Base-by-base conservation (phyloP, 2,888 invertebrate genomes). In the Helicoverpa assulta region DNA sequence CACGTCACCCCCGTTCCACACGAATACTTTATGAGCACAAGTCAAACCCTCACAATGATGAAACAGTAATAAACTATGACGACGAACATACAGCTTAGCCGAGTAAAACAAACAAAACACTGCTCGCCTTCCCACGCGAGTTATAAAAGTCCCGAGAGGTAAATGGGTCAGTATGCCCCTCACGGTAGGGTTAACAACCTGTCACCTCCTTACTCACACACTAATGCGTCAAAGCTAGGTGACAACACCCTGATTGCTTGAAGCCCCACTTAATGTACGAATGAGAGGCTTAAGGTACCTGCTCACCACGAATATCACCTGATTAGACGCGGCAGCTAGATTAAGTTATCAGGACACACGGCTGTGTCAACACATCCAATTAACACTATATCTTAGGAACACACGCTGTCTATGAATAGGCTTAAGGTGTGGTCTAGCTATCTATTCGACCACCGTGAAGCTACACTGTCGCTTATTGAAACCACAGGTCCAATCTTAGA, bases 151-250 rank as follows among this genome's bases (percentile, higher is more conserved):
- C 57, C 54, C 16, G 66, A 59, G 67, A 72, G 58, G 67, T 60
- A 82, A 75, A 75, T 75, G 52, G 82, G 82, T 80, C 75, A 70
- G 59, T 70, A 21, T 65, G 66, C 70, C 57, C 58, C 55, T 47
- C 55, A 66, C 57, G 53, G 58, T 63, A 55, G 65, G 71, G 80
- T 78, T 81, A 71, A 82, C 67, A 68, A 67, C 74, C 59, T 67
- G 71, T 69, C 74, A 65, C 21, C 16, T 33, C 61, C 66, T 56
- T 75, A 64, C 57, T 63, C 57, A 72, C 68, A 66, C 19, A 51
- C 55, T 70, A 54, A 80, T 76, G 55, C 65, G 54, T 50, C 65
- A 63, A 76, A 70, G 77, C 70, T 70, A 60, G 56, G 55, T 66
- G 71, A 80, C 47, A 66, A 80, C 65, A 76, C 21, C 56, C 50